Conservation (phyloP, 2,888 invertebrate genomes). For the Argynnis bischoffii region DNA sequence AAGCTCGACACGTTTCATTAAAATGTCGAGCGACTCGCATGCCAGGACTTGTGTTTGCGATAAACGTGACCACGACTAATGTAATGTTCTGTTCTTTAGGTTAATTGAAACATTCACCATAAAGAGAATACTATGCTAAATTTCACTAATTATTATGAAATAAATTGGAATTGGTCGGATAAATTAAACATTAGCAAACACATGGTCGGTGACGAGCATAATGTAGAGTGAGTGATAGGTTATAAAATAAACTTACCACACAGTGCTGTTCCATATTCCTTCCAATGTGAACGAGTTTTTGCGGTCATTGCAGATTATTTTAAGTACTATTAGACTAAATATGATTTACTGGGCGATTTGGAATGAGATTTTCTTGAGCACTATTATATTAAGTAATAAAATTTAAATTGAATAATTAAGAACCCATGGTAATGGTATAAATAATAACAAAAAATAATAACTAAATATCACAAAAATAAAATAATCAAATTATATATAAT, state of each 20-base stretch:
- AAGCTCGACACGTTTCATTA: constrained; percentile 43
- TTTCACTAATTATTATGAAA: neutral
- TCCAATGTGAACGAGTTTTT: constrained; percentile 81
- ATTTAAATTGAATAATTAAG: constrained; percentile 68
- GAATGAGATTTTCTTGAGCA: constrained; percentile 82
- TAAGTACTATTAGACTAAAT: constrained; percentile 56
- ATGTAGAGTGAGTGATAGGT: constrained; percentile 57
- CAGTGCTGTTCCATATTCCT: constrained; percentile 81
- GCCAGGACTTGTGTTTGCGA: constrained; percentile 40
- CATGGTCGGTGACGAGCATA: constrained; percentile 52
- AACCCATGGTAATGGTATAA: constrained; percentile 72
- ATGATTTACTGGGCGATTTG: constrained; percentile 69
- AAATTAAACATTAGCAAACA: constrained; percentile 46
- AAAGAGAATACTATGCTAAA: neutral
- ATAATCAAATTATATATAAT: constrained; percentile 79
- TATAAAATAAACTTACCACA: constrained; percentile 77
- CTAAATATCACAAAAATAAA: constrained; percentile 80
- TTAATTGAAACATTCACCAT: constrained; percentile 14
- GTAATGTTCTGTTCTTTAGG: constrained; percentile 28
- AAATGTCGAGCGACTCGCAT: constrained; percentile 40
- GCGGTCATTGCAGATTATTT: constrained; percentile 71
- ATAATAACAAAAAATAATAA: constrained; percentile 75
- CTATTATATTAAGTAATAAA: constrained; percentile 62
- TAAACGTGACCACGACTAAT: constrained; percentile 40
- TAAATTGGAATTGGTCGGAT: neutral